Percentiles rank a stretch among this genome's conserved stretches.
Evolutionary conservation across 2,113 vertebrate species (phyloP).

Genomic region (Phalacrocorax aristotelis): DNA sequence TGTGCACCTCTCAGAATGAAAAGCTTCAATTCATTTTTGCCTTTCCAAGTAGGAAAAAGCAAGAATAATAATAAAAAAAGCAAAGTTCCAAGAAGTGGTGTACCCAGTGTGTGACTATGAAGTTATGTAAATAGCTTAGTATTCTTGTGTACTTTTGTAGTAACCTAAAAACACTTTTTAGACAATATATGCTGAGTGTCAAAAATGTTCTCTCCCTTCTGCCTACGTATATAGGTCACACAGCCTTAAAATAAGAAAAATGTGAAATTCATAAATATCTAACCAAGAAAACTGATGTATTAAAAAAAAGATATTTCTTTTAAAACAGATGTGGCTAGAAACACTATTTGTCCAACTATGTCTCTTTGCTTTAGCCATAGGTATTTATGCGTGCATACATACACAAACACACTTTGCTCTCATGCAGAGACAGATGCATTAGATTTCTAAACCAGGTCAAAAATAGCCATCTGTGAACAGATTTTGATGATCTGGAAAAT

Average conservation of each 20-base stretch:
- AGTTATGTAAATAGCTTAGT: not conserved
- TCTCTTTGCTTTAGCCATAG: not conserved
- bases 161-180: not conserved
- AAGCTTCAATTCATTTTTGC: not conserved
- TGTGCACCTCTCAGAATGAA: not conserved
- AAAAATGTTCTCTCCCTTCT: not conserved
- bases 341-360: not conserved
- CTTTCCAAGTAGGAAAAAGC: not conserved
- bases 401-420: not conserved
- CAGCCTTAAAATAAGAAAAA: not conserved
- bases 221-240: not conserved
- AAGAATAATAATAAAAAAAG: not conserved
- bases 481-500: constrained; percentile 30
- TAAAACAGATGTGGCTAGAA: not conserved
- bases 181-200: not conserved
- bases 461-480: constrained; percentile 20
- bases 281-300: not conserved
- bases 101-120: not conserved
- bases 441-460: constrained; percentile 48
- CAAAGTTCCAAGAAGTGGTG: not conserved
- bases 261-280: not conserved
- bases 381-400: not conserved
- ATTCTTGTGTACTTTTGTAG: not conserved
- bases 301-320: not conserved
- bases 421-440: not conserved